A percentile compares a stretch with the other conserved stretches of the same genome.
Evolutionary conservation across 2,888 invertebrate genomes (phyloP).

Genomic region (Cephalotes varians): DNA sequence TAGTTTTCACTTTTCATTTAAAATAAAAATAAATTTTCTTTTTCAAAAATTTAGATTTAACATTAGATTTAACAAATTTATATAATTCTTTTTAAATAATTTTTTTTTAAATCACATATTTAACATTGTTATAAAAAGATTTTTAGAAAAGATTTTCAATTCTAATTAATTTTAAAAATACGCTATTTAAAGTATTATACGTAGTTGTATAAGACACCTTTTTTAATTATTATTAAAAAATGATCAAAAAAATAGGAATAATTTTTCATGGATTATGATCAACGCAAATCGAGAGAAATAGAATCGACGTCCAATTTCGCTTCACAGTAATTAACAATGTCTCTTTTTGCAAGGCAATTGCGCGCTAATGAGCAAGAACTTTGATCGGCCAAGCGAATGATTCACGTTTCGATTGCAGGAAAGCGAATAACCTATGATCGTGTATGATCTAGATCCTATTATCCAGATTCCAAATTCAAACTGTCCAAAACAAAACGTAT

Average conservation of each 20-base stretch:
- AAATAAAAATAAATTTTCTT: neutral
- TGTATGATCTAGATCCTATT: neutral
- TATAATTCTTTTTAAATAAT: neutral
- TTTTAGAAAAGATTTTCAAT: neutral
- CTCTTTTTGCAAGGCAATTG: slow-evolving; percentile 56
- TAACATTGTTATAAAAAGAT: too few relatives aligned
- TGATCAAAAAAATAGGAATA: neutral
- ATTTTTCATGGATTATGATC: slow-evolving; percentile 1
- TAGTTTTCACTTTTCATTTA: neutral
- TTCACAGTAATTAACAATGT: slow-evolving; percentile 65
- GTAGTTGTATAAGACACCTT: neutral
- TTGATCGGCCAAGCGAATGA: slow-evolving; percentile 37
- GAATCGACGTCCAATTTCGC: slow-evolving; percentile 40
- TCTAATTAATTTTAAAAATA: neutral
- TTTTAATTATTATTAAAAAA: neutral
- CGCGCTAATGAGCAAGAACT: slow-evolving; percentile 70
- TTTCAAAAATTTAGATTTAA: neutral
- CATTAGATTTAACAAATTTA: neutral
- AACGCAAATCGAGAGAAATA: neutral
- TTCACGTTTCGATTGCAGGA: slow-evolving; percentile 31
- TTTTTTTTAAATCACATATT: too few relatives aligned
- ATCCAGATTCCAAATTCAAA: slow-evolving; percentile 6
- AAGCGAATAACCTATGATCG: neutral
- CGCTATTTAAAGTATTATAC: neutral
- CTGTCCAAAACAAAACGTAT: neutral